Conservation (phyloP, 2,888 invertebrate genomes). For the Eretmocerus hayati region DNA sequence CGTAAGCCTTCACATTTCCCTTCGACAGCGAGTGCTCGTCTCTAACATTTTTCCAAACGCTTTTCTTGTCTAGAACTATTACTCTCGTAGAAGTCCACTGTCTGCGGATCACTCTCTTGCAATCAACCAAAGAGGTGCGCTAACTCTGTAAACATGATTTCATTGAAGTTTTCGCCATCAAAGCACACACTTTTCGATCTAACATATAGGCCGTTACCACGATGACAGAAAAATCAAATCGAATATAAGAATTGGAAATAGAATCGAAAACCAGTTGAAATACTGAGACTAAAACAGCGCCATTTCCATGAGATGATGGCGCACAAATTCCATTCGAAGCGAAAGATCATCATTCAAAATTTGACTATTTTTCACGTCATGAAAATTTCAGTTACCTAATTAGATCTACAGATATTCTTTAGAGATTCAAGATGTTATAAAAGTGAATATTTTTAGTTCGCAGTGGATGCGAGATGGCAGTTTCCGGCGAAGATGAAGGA, state of each 20-base stretch:
- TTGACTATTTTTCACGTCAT: neutral
- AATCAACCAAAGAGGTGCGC: too few relatives aligned
- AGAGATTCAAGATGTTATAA: constrained; percentile 7
- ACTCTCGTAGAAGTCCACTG: neutral
- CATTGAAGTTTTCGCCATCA: neutral
- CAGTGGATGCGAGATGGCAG: constrained; percentile 37
- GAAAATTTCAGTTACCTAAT: neutral
- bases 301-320: too few relatives aligned
- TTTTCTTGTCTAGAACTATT: constrained; percentile 1
- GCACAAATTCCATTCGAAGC: too few relatives aligned
- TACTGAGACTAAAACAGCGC: too few relatives aligned
- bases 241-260: too few relatives aligned
- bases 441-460: constrained; percentile 13
- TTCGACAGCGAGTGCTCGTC: constrained; percentile 17
- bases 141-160: neutral
- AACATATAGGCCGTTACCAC: too few relatives aligned
- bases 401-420: too few relatives aligned
- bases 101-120: too few relatives aligned
- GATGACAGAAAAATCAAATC: too few relatives aligned
- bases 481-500: constrained; percentile 44
- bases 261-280: too few relatives aligned
- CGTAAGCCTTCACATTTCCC: constrained; percentile 12
- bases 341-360: too few relatives aligned
- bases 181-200: too few relatives aligned
- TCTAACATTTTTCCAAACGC: constrained; percentile 9